Conservation (phyloP, 2,888 invertebrate species). For the Apomyelois bistriatella region DNA sequence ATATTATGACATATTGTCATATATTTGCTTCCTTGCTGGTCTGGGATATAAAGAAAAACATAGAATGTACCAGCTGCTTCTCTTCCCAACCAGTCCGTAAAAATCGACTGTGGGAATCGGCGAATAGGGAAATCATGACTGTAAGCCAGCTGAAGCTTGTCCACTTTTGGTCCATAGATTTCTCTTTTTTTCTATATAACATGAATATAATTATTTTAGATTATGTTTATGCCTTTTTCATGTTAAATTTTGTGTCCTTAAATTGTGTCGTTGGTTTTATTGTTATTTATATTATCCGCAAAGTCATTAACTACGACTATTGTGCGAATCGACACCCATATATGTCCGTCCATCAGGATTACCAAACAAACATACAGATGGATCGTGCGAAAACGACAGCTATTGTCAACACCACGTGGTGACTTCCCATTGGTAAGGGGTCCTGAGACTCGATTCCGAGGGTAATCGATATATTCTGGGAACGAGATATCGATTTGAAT, state of each 20-base stretch:
- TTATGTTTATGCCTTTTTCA: no score
- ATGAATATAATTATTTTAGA: no score
- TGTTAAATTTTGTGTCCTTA: background rate
- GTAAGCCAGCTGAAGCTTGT: no score
- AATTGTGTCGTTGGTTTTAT: background rate
- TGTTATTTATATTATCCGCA: background rate
- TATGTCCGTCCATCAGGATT: background rate
- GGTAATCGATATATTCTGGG: background rate
- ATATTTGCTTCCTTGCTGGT: no score
- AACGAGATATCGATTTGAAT: background rate
- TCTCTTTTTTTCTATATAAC: no score
- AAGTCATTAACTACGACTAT: background rate
- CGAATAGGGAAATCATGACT: no score
- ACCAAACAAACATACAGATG: background rate
- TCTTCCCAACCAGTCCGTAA: no score
- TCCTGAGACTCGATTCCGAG: background rate
- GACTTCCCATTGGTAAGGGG: constrained; percentile 1
- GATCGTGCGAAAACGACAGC: constrained; percentile 8
- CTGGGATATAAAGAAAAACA: no score
- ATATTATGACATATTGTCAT: no score
- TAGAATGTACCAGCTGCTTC: no score
- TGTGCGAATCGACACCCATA: background rate
- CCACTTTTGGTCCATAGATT: no score
- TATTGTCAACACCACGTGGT: constrained; percentile 8
- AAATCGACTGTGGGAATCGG: no score